These are phyloP conservation scores for Antidorcas marsupialis DNA, from an alignment of 2,113 vertebrate species.

Conservation along the genomic window DNA sequence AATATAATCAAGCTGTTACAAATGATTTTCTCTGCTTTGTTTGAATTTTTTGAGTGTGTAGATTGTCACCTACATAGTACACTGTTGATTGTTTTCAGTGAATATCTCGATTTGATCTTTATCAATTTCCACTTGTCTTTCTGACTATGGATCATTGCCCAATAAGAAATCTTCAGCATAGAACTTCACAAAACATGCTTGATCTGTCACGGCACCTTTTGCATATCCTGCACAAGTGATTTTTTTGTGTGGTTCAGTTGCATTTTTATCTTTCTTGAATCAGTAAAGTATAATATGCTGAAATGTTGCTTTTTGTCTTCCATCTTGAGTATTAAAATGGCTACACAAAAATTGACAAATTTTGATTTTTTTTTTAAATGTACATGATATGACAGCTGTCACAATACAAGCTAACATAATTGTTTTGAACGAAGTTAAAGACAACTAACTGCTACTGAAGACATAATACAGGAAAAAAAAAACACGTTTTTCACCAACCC, in stretches of 20 bases:
- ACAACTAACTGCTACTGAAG: no score
- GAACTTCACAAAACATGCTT: neutral
- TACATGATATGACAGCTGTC: neutral
- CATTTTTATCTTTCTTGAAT: neutral
- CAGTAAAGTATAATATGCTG: neutral
- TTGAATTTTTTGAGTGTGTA: neutral
- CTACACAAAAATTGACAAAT: neutral
- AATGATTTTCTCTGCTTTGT: neutral
- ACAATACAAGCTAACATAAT: neutral
- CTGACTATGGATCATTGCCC: neutral
- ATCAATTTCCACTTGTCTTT: neutral
- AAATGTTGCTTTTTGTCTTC: neutral
- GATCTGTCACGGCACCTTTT: neutral
- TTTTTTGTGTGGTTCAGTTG: neutral
- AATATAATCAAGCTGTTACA: neutral
- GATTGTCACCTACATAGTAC: neutral
- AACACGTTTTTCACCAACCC: no score
- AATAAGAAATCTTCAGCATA: neutral
- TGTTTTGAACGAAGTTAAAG: neutral
- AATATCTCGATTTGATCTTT: neutral
- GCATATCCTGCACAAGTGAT: neutral
- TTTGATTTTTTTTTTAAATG: neutral
- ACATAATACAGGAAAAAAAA: no score
- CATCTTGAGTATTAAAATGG: neutral
- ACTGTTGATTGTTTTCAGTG: neutral